Base-by-base conservation (phyloP, 1,140 invertebrate species). In the Potamilus streckersoni region DNA sequence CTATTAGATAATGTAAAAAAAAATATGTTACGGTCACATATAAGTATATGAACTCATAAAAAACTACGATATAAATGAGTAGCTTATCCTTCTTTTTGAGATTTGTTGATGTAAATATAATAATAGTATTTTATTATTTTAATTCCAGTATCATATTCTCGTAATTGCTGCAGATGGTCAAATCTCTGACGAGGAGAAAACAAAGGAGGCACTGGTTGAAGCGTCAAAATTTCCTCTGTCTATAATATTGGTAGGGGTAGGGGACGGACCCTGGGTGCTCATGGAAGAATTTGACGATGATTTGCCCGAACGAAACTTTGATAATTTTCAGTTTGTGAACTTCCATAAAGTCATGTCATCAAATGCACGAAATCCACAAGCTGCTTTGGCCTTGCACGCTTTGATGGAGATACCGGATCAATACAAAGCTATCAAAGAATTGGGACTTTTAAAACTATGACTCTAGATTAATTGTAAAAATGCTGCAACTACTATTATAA, bases 281-380 rank as follows among this genome's bases (percentile, higher is more conserved):
- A 91, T 91, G 89, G 81, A 86, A 61, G 85, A 90, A 67, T 91
- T 91, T 72, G 91, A 91, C 65, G 89, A 92, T 69, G 81, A 82
- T 0, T 78, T 92, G 12, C 88, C 91, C 0, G 87, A 88, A 79
- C 68, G 91, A 68, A 82, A 86, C n/a, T 92, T 91, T 86, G 90
- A 91, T 79, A 91, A 91, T 77, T 91, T 92, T 77, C 91, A 91
- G 69, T 91, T 91, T 78, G 90, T 91, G n/a, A 84, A 90, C 68
- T 91, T 90, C 79, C 84, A 91, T 69, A 64, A 78, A 20, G 80
- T 74, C 20, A 89, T 86, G 72, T 49, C 38, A 49, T 86, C 87
- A 69, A 72, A 59, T n/a, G 62, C 72, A 20, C 84, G 86, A 56
- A 89, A 90, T 74, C 83, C 81, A 12, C 86, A 90, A 74, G 83